Base-by-base conservation (phyloP, 2,113 vertebrate genomes). In the Ptilonorhynchus violaceus region DNA sequence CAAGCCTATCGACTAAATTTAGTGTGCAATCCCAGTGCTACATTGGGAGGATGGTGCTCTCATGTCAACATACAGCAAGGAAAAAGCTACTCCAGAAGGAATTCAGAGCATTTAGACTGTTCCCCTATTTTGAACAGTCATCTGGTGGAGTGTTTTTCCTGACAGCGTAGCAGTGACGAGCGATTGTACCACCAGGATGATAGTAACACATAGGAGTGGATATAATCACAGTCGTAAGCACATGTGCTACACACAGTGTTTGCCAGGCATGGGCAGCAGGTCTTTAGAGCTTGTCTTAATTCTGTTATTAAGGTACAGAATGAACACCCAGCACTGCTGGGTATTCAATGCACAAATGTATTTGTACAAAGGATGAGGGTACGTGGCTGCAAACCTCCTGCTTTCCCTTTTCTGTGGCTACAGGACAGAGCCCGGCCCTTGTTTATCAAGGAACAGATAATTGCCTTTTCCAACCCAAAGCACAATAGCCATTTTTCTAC, bases 101-200 rank as follows among this genome's bases (percentile, higher is more conserved):
- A 63, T 66, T 66, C 21, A 18, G 39, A 46, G 41, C 28, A 39
- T 60, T 93, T 66, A 50, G 74, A 33, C 33, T 3, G 5, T n/a
- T 62, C 30, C 49, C 44, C 12, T 50, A 0, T 33, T 59, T 64
- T 39, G 25, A 88, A 37, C 5, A 76, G 31, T 35, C 67, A 83
- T 27, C 22, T 64, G 42, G 55, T 31, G 13, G 66, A 79, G 41
- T 3, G 10, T 73, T 55, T 68, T 75, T 30, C 58, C 64, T 77
- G 79, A 77, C 41, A 81, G 42, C 0, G 0, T 3, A 83, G 46
- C 1, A 1, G 28, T 11, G 75, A 88, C 7, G 5, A 81, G 25
- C 53, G 24, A 58, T 25, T 49, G 23, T 15, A 76, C 50, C 67
- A 50, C n/a, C 8, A 64, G n/a, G 39, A 31, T 39, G 68, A 63